Base-by-base conservation (phyloP, 2,888 invertebrate species). In the Cryptocephalus moraei region DNA sequence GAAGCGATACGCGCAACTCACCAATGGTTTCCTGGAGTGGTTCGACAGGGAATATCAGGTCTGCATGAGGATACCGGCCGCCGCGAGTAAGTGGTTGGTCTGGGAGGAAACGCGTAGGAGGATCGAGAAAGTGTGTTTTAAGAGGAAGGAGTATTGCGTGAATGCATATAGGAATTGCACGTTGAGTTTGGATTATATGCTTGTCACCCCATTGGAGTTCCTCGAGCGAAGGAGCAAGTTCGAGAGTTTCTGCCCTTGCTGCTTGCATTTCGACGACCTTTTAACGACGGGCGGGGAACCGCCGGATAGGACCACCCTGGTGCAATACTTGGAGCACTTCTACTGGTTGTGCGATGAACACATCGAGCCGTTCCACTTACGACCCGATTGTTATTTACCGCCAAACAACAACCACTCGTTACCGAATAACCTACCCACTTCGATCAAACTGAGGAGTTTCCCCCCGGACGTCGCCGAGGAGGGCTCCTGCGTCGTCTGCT, bases 291-390 rank as follows among this genome's bases (percentile, higher is more conserved):
- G 74, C 46, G 71, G 70, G 0, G 69, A 66, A 40, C 75, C 76
- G 8, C 72, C 75, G 1, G 73, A 78, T 57, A 73, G 75, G 54
- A 71, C 71, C 39, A 79, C 80, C 8, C 58, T 81, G 43, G 69
- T 82, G 1, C 78, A 79, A 51, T 82, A 71, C 58, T 64, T 69
- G 50, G 64, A 73, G 32, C 59, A 66, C 43, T 79, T 74, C 62
- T 83, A 80, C 58, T 84, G 81, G 80, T 59, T 80, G 41, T 84
- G 84, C 56, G 44, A 62, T 0, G 64, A 72, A 14, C 83, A 84
- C 56, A 63, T 74, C 10, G 59, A 71, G 33, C 56, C 62, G 33
- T 79, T 81, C 50, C 52, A 74, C 13, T 59, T 65, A 32, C 50
- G 69, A 52, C 78, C 81, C 1, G 58, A 67, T 8, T 49, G 48